Conservation (phyloP, 2,113 vertebrate genomes). For the Opisthocomus hoazin region DNA sequence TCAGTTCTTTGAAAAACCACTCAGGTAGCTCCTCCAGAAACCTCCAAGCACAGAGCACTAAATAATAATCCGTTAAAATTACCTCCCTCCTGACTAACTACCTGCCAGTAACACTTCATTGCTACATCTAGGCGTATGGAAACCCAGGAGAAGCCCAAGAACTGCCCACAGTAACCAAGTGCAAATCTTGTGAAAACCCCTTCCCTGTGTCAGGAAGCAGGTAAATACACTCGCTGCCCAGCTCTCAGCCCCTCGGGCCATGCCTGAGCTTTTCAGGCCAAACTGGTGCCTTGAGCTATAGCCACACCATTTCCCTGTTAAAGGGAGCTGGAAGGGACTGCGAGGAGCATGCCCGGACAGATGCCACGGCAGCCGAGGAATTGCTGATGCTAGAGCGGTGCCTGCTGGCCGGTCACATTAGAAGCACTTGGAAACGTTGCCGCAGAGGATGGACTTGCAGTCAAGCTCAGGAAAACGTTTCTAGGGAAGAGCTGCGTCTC, state of each 20-base stretch:
- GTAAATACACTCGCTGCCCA: background rate
- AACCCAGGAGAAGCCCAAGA: background rate
- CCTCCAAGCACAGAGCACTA: background rate
- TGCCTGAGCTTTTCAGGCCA: background rate
- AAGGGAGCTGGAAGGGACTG: background rate
- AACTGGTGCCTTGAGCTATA: background rate
- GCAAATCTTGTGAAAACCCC: background rate
- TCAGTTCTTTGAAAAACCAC: background rate
- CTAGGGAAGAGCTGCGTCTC: background rate
- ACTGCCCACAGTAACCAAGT: background rate
- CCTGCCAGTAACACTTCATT: background rate
- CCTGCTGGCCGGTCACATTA: background rate
- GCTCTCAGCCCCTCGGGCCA: background rate
- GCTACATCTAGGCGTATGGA: background rate
- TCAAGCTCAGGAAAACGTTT: background rate
- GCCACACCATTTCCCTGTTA: background rate
- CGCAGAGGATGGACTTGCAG: background rate
- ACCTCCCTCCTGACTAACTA: background rate
- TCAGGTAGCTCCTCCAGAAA: background rate
- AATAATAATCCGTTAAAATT: background rate
- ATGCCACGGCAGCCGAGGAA: background rate
- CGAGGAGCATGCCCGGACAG: background rate
- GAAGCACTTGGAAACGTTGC: background rate
- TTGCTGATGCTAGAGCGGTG: slow-evolving; percentile 14
- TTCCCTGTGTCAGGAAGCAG: background rate